Conservation (phyloP, 2,113 vertebrate species). For the Rhea americana region DNA sequence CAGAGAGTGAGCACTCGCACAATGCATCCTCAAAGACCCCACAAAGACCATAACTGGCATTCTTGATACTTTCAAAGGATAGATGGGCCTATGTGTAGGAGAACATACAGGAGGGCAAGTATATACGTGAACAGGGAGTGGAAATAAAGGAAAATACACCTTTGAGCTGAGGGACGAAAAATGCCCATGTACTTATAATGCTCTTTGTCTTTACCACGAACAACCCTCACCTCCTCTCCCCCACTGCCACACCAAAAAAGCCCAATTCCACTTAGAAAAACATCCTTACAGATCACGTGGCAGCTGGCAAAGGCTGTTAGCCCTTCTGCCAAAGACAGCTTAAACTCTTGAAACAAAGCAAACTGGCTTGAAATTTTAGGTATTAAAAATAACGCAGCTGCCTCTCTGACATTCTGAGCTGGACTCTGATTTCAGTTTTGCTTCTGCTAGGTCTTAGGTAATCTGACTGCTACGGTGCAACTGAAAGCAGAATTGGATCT, state of each 20-base stretch:
- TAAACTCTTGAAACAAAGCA: conserved; percentile 29
- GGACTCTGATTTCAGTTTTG: conserved; percentile 52
- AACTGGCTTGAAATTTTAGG: conserved; percentile 46
- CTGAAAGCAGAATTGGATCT: conserved; percentile 11
- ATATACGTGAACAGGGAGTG: background rate
- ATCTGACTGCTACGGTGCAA: background rate
- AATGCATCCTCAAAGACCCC: background rate
- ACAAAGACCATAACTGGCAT: background rate
- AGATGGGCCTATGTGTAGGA: background rate
- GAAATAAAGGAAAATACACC: background rate
- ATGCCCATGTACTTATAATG: background rate
- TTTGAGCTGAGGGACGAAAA: background rate
- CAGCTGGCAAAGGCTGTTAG: conserved; percentile 8
- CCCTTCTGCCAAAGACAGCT: conserved; percentile 9
- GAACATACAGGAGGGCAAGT: background rate
- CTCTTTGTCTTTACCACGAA: background rate
- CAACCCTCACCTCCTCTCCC: background rate
- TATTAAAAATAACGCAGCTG: conserved; percentile 57
- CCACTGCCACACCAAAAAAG: background rate
- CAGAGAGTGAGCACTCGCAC: background rate
- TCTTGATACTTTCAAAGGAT: background rate
- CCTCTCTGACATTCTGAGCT: background rate
- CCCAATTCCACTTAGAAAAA: background rate
- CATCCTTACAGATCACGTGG: background rate
- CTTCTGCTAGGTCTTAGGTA: conserved; percentile 17